Evolutionary conservation across 2,113 vertebrate species (phyloP), one percentile per base, ranked within the genome.

Genomic region (Ifrita kowaldi): DNA sequence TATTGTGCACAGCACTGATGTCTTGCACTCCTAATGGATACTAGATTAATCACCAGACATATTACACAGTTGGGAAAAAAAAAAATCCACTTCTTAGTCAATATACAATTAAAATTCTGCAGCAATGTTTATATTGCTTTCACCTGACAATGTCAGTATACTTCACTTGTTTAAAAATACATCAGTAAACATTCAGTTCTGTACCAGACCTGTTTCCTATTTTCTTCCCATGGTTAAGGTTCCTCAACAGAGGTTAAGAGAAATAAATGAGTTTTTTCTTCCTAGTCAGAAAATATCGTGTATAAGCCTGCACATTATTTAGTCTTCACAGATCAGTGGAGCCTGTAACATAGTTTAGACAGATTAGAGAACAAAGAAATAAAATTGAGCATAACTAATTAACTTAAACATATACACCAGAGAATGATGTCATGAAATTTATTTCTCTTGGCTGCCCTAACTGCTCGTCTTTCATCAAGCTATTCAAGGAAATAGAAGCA

Each of bases 261-360:
- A 95, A 96, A 95, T 82, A 96, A 97, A 88, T 30, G 8, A 39
- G 11, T 27, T 71, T 80, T 92, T 53, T 26, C 28, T 92, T 74
- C 52, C 75, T 83, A 55, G 42, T 69, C 57, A 95, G 59, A 85
- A 86, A 91, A 84, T 42, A 84, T n/a, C 11, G 0, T 37, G 39
- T 65, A 76, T 11, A 92, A 96, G 83, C 24, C 86, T 76, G 78
- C 50, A 94, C 55, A 92, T 92, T 87, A 75, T 97, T 96, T 92
- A 94, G 81, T 74, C 82, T 94, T 90, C 95, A 89, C 76, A 93
- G 89, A 90, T 93, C 89, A 96, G 73, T 86, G 73, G 74, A 93
- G 93, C 76, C 86, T 95, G 85, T 75, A 95, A 92, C 68, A 69
- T 50, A 86, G 83, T 91, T 95, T 74, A 85, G 57, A 94, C 57